Evolutionary conservation across 2,888 invertebrate genomes (phyloP).

Genomic region (Brachynemurus nebulosus): DNA sequence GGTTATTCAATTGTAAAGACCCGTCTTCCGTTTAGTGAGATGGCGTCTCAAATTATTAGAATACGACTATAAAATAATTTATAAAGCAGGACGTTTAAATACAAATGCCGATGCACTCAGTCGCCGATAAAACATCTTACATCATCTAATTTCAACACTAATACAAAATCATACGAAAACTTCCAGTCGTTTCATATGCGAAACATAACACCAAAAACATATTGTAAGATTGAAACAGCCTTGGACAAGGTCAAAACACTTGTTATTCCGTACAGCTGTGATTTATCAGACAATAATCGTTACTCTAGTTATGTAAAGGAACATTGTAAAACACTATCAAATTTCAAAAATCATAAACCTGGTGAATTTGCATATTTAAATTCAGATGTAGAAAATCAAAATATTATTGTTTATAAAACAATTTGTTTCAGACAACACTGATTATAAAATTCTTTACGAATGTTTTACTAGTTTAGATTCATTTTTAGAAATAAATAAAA

Average conservation of each 20-base stretch:
- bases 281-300: background rate
- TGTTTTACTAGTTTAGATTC: background rate
- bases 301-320: background rate
- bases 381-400: background rate
- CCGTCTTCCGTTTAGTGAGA: conserved; percentile 10
- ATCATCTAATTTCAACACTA: background rate
- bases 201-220: background rate
- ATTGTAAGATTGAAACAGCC: too few relatives aligned
- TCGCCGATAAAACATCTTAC: background rate
- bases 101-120: conserved; percentile 7
- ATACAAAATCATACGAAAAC: background rate
- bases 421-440: background rate
- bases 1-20: conserved; percentile 8
- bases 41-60: conserved; percentile 11
- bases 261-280: background rate
- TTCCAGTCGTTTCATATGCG: background rate
- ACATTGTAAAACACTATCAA: background rate
- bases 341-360: background rate
- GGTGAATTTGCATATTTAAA: background rate
- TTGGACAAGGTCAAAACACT: too few relatives aligned
- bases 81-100: conserved; percentile 9
- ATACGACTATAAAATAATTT: conserved; percentile 8
- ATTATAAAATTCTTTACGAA: background rate
- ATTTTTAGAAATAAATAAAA: background rate
- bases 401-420: background rate